Conservation (phyloP, 2,888 invertebrate genomes). For the Eulithis testata region DNA sequence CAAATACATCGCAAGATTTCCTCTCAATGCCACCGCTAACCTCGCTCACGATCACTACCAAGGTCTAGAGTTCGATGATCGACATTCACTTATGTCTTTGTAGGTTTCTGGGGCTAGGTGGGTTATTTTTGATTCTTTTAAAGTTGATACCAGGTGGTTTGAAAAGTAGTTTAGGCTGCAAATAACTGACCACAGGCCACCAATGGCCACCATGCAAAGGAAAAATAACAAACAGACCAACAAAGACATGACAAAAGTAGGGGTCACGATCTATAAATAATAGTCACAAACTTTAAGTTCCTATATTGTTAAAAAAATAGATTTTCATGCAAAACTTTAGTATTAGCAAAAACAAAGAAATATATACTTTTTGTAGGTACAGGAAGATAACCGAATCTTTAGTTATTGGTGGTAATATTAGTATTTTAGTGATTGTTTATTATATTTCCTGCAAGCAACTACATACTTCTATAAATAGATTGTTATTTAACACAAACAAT, state of each 20-base stretch:
- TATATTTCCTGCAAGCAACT: background rate
- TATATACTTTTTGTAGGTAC: background rate
- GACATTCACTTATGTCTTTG: conserved; percentile 69
- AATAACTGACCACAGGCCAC: no score
- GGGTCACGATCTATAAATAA: background rate
- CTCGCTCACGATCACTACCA: conserved; percentile 74
- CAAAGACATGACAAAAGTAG: background rate
- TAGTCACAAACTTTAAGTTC: background rate
- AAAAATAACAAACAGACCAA: no score
- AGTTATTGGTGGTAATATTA: background rate
- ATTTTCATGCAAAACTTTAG: background rate
- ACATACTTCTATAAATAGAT: no score
- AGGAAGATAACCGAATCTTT: background rate
- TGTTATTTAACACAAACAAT: no score
- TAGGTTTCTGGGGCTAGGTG: background rate
- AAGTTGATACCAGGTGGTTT: background rate
- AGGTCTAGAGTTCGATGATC: conserved; percentile 78
- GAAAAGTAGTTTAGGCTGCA: no score
- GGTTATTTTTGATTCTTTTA: background rate
- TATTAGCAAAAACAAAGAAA: background rate
- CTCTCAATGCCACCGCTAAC: conserved; percentile 47
- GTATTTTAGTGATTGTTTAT: background rate
- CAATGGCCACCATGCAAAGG: no score
- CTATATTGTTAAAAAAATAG: background rate
- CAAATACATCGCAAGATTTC: conserved; percentile 29